These are phyloP conservation scores for Paramormyrops hopkinsi DNA, from an alignment of 2,797 vertebrate genomes.

Conservation along the genomic window DNA sequence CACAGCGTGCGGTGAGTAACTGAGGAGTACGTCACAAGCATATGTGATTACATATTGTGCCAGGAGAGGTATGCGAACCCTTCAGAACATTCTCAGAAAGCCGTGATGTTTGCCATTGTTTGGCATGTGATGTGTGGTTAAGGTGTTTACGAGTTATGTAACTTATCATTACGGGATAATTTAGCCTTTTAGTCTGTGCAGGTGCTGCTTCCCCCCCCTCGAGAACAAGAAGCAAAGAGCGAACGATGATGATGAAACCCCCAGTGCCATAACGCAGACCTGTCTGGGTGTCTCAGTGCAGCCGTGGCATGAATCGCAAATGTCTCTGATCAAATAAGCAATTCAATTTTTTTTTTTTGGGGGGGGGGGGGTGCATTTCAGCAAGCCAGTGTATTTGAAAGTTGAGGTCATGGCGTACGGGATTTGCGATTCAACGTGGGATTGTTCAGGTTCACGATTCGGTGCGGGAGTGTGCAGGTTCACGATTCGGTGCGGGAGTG, in stretches of 20 bases:
- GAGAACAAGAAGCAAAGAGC: background rate
- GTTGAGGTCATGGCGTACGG: background rate
- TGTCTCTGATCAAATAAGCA: background rate
- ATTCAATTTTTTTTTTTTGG: background rate
- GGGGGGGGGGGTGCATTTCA: background rate
- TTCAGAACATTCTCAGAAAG: background rate
- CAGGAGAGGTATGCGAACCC: background rate
- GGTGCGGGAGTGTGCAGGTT: background rate
- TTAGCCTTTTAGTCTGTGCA: background rate
- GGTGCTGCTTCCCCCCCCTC: background rate
- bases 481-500: too few relatives aligned
- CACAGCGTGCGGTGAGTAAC: slow-evolving; percentile 14
- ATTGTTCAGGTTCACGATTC: background rate
- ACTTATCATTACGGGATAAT: slow-evolving; percentile 10
- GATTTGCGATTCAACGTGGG: background rate
- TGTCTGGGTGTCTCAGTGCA: background rate
- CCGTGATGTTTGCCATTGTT: slow-evolving; percentile 12
- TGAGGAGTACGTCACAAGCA: background rate
- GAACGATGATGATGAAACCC: background rate
- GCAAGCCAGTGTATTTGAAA: background rate
- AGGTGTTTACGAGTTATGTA: background rate
- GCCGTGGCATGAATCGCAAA: background rate
- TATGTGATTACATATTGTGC: slow-evolving; percentile 17
- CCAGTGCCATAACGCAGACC: background rate
- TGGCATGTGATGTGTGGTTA: background rate